Percentiles rank a stretch among this genome's conserved stretches.
Evolutionary conservation across 2,113 vertebrate genomes (phyloP).

Genomic region (Toxotes jaculatrix): DNA sequence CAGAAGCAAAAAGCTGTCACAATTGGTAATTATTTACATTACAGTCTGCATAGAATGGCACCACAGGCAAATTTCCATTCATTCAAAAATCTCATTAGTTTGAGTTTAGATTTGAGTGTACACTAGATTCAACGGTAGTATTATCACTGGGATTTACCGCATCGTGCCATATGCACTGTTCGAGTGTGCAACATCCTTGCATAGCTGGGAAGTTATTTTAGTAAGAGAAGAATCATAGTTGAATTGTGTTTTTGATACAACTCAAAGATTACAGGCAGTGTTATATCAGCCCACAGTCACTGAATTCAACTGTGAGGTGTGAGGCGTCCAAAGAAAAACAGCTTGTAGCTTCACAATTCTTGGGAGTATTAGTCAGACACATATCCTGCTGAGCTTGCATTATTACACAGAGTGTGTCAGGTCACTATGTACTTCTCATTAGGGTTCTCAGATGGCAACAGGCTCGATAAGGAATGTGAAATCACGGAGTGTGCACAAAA

Average conservation of each 20-base stretch:
- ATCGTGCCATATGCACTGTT: background rate
- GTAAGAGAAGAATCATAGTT: background rate
- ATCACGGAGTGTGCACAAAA: slow-evolving; percentile 9
- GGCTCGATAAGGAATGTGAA: slow-evolving; percentile 23
- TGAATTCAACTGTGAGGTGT: slow-evolving; percentile 5
- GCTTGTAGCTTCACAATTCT: slow-evolving; percentile 32
- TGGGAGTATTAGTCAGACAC: slow-evolving; percentile 57
- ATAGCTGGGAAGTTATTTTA: background rate
- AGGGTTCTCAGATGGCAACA: slow-evolving; percentile 30
- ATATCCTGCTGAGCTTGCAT: slow-evolving; percentile 58
- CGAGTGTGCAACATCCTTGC: background rate
- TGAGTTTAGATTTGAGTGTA: background rate
- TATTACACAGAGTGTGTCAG: slow-evolving; percentile 45
- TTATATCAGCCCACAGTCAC: background rate
- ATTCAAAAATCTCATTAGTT: background rate
- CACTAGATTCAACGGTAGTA: background rate
- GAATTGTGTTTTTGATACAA: slow-evolving; percentile 6
- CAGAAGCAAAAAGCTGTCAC: too few relatives aligned
- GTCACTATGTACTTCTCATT: slow-evolving; percentile 20
- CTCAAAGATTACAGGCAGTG: slow-evolving; percentile 6
- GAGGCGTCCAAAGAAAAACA: slow-evolving; percentile 11
- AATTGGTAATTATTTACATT: too few relatives aligned
- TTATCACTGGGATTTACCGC: background rate
- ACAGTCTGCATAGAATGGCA: too few relatives aligned
- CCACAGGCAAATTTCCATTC: background rate